Evolutionary conservation across 2,888 invertebrate species (phyloP).

Genomic region (Lacanobia oleracea): DNA sequence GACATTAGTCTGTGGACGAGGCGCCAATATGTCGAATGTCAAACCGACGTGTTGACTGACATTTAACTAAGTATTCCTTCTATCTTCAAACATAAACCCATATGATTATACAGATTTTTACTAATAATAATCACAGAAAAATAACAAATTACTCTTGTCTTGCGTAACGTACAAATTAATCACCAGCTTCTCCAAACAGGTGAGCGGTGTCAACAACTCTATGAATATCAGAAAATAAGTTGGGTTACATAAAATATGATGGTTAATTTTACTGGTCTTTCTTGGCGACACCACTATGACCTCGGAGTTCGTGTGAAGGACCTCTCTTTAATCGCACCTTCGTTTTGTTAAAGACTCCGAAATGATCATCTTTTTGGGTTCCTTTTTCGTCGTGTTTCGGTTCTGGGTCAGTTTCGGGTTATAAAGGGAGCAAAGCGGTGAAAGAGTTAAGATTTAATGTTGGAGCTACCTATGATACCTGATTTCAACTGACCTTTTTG

Average conservation of each 20-base stretch:
- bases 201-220: constrained; percentile 74
- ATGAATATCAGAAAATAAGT: constrained; percentile 46
- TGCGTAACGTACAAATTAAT: constrained; percentile 43
- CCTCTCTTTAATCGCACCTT: constrained; percentile 60
- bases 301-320: constrained; percentile 68
- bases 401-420: constrained; percentile 12
- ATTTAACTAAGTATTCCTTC: constrained; percentile 27
- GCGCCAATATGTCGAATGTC: constrained; percentile 38
- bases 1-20: constrained; percentile 26
- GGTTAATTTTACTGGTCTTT: constrained; percentile 76
- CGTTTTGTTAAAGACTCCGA: constrained; percentile 51
- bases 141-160: constrained; percentile 36
- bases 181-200: constrained; percentile 5
- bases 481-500: neutral
- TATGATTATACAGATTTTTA: constrained; percentile 28
- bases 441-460: constrained; percentile 24
- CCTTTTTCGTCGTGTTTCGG: constrained; percentile 19
- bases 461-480: neutral
- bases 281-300: constrained; percentile 66
- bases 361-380: constrained; percentile 39
- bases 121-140: constrained; percentile 19
- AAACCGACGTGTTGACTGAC: constrained; percentile 37
- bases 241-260: constrained; percentile 78
- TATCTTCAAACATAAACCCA: constrained; percentile 24
- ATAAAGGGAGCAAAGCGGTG: neutral